Evolutionary conservation across 2,797 vertebrate species (phyloP).

Genomic region (Numenius phaeopus): DNA sequence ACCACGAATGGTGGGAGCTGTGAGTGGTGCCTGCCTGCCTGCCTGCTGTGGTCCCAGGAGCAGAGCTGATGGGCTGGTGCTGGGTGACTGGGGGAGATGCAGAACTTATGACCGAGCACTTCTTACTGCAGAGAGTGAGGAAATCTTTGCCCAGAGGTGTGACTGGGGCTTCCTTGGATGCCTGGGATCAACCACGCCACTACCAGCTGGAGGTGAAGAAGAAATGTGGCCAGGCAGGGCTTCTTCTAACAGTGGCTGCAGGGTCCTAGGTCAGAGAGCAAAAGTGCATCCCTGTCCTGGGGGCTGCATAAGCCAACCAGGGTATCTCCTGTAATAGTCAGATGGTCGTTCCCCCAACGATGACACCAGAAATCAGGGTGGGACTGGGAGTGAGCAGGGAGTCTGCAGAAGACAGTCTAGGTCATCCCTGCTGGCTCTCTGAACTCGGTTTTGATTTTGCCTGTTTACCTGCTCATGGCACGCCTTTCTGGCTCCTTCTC

Average conservation of each 20-base stretch:
- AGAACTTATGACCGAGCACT: background rate
- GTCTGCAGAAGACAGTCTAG: background rate
- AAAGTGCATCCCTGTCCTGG: background rate
- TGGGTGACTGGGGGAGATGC: background rate
- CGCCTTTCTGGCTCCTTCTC: background rate
- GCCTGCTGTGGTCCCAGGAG: background rate
- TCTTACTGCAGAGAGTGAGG: background rate
- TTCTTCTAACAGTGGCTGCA: background rate
- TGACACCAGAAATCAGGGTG: background rate
- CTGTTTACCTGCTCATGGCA: background rate
- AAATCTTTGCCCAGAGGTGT: background rate
- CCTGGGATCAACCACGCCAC: fast-evolving
- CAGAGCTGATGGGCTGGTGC: fast-evolving
- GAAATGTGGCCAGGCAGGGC: background rate
- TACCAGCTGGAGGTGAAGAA: background rate
- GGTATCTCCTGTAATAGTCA: background rate
- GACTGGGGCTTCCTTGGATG: background rate
- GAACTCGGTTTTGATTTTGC: background rate
- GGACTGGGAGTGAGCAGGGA: background rate
- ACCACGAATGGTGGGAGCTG: fast-evolving
- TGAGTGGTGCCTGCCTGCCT: background rate
- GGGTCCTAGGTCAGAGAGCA: background rate
- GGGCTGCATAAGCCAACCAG: background rate
- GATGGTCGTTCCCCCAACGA: background rate
- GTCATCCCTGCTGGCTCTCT: background rate